Base-by-base conservation (phyloP, 2,888 invertebrate species). In the Drosophila meridiana region DNA sequence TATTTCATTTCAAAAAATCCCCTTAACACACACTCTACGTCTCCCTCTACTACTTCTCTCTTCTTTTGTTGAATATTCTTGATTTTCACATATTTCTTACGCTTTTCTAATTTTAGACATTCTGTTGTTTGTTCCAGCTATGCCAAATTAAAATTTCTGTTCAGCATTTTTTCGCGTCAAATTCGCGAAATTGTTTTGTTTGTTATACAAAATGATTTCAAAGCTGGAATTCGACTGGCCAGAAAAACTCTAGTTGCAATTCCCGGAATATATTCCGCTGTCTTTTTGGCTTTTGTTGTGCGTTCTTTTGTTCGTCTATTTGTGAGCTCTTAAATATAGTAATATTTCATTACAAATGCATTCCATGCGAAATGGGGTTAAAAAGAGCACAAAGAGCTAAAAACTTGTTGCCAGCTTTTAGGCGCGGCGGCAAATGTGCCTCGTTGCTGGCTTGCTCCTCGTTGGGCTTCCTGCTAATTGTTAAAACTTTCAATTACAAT, bases 401-500 rank as follows among this genome's bases (percentile, higher is more conserved):
- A 55, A 56, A 82, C 69, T 73, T 77, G 72, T 71, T 78, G 81
- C 78, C 76, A 56, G 45, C 72, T 73, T 78, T 78, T 72, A 32
- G 50, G 50, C 50, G 50, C 50, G 32, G 9, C 32, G 9, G 32
- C 50, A 50, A 50, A 32, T 32, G 73, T 69, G 69, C 62, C 56
- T 34, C 30, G 47, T 42, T 72, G 34, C 20, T 48, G 26, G n/a
- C 52, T 11, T n/a, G 9, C 26, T 52, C 7, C 42, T 13, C 28
- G n/a, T 64, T 78, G 48, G 7, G 48, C 38, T 11, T 13, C 20
- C 45, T 45, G 83, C 73, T 85, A 84, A 89, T 85, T 85, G 85
- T 78, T 73, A 48, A 77, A 84, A 84, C 73, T 77, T 89, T 83
- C 84, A 89, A 89, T 83, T 79, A 62, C 65, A 65, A 61, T 50